A percentile compares a stretch with the other conserved stretches of the same genome.
phyloP scores from a whole-genome alignment of 2,797 vertebrate species.

The Falco rusticolus region DNA sequence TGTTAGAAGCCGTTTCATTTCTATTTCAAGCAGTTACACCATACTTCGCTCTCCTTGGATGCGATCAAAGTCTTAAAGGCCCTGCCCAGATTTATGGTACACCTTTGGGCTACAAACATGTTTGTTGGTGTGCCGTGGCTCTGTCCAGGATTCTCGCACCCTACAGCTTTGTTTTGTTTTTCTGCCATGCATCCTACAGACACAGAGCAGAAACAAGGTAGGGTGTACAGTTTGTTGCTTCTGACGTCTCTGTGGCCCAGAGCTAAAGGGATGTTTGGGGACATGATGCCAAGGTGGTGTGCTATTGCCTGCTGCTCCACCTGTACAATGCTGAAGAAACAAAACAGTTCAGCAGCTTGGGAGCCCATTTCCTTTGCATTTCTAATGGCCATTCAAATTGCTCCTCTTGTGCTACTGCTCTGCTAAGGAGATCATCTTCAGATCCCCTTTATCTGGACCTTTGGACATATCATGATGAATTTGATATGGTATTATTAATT shows the following conservation, averaged over 20 bases:
- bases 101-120: not conserved
- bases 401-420: not conserved
- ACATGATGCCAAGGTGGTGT: not conserved
- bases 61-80: not conserved
- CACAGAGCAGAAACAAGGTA: not conserved
- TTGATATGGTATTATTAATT: not conserved
- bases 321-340: not conserved
- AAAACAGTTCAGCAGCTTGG: not conserved
- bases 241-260: not conserved
- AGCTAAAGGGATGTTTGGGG: not conserved
- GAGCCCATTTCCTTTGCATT: not conserved
- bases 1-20: not conserved
- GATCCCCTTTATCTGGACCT: not conserved
- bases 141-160: not conserved
- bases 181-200: not conserved
- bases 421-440: not conserved
- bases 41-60: not conserved
- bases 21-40: not conserved
- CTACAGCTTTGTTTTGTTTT: not conserved
- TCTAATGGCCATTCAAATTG: not conserved
- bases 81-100: rapidly evolving
- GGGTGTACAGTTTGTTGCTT: rapidly evolving
- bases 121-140: not conserved
- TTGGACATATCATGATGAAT: rapidly evolving
- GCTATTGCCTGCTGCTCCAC: not conserved